These are phyloP conservation scores for Lutra lutra DNA, from an alignment of 2,797 vertebrate species.

Conservation along the genomic window DNA sequence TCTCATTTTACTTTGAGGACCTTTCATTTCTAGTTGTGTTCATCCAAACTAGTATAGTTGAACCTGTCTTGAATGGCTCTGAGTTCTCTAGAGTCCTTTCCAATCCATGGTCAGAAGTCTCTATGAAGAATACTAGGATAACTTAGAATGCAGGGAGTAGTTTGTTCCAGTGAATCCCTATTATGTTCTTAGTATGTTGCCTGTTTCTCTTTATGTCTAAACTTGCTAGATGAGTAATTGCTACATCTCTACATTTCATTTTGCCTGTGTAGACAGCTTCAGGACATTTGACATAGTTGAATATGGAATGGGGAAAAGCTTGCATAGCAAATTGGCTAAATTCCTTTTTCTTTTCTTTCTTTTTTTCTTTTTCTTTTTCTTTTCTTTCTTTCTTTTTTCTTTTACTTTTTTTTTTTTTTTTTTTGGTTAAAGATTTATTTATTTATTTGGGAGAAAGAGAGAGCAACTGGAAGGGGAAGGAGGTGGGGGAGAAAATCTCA, in stretches of 20 bases:
- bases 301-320: background rate
- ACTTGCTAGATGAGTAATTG: background rate
- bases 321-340: background rate
- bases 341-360: background rate
- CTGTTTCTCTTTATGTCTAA: background rate
- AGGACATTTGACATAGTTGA: background rate
- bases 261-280: background rate
- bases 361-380: no score
- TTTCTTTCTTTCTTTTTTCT: no score
- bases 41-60: background rate
- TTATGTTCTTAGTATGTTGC: background rate
- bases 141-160: background rate
- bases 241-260: background rate
- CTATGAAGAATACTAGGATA: background rate
- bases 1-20: background rate
- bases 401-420: no score
- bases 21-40: background rate
- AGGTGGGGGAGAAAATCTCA: background rate
- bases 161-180: background rate
- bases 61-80: background rate
- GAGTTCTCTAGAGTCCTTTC: background rate
- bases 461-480: no score
- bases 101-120: background rate
- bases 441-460: background rate
- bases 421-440: background rate